Percentiles rank a stretch among this genome's conserved stretches.
Conservation (phyloP, 2,797 vertebrate species). For the Karalla daura region DNA sequence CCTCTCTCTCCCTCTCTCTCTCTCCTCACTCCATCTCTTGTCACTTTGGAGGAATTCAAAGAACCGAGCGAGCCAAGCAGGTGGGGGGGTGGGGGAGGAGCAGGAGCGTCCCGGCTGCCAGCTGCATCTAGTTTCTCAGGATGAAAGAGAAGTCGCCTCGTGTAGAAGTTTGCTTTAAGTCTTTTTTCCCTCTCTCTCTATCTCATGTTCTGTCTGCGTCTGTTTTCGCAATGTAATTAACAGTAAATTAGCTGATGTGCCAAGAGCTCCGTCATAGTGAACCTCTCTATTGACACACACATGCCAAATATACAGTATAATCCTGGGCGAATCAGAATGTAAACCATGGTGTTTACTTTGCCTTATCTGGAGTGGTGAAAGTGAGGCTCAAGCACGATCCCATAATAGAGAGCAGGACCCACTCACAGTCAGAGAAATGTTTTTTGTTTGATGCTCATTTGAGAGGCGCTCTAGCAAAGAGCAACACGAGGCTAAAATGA, state of each 20-base stretch:
- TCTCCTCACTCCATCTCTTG: conserved; percentile 45
- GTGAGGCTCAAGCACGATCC: conserved; percentile 24
- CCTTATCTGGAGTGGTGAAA: conserved; percentile 33
- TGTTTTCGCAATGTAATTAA: not conserved
- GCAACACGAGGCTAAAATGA: conserved; percentile 34
- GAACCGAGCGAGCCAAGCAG: conserved; percentile 39
- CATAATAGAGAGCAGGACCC: conserved; percentile 19
- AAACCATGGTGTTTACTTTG: conserved; percentile 58
- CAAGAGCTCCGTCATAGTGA: not conserved
- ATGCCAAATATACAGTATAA: not conserved
- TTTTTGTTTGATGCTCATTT: conserved; percentile 10
- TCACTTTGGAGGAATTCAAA: conserved; percentile 53
- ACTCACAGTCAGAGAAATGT: too few relatives aligned
- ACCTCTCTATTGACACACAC: conserved; percentile 22
- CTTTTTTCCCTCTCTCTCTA: not conserved
- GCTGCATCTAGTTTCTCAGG: conserved; percentile 13
- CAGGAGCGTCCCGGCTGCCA: conserved; percentile 7
- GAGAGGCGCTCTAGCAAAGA: conserved; percentile 41
- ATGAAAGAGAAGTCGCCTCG: conserved; percentile 21
- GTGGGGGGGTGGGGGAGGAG: conserved; percentile 32
- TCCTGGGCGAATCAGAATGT: conserved; percentile 18
- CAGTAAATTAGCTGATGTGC: not conserved
- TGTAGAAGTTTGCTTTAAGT: conserved; percentile 14
- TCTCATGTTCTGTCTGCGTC: not conserved
- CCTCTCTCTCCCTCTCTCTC: conserved; percentile 37